Evolutionary conservation across 53 echinoderm and acorn worm genomes (phyloP), one percentile per base, ranked within the genome.

Genomic region (Paracentrotus lividus): DNA sequence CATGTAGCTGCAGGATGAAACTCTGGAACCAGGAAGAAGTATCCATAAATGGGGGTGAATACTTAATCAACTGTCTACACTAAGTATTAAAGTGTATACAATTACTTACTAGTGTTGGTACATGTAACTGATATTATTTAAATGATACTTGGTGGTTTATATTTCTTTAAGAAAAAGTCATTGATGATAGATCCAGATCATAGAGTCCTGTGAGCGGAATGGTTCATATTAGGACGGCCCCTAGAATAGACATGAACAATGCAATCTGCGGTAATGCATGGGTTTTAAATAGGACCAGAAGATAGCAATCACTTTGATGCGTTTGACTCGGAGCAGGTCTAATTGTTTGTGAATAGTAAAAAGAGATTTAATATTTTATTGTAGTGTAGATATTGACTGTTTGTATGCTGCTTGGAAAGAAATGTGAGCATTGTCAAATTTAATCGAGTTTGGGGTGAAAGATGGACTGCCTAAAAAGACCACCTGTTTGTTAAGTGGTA

Each of bases 341-440:
- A 18, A 20, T 38, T 21, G 6, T 81, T 77, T 81, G 81, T 81
- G 81, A 45, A 81, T 47, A 81, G 49, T 81, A 45, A 47, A n/a
- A 81, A 45, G 81, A 81, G 81, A 49, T 47, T 45, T 44, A 81
- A 45, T n/a, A n/a, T 47, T 81, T 81, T 81, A 81, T 81, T 81
- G 47, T 81, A 81, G 47, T 81, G 81, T 81, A 81, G 81, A 81
- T 81, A 81, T 45, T 81, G 72, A 72, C 14, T 0, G 72, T 40
- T 72, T 72, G 72, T 72, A 72, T 72, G 18, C 72, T 38, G 40
- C 20, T 72, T 72, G 36, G 20, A 38, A 3, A 16, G 40, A 7
- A 38, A 3, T 20, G 9, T 72, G 40, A 40, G 40, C 8, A 69
- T 27, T 64, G 64, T 26, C 18, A 29, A 5, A 38, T 72, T 38